These are phyloP conservation scores for Gephyroberyx darwinii DNA, from an alignment of 2,797 vertebrate genomes.

Conservation along the genomic window DNA sequence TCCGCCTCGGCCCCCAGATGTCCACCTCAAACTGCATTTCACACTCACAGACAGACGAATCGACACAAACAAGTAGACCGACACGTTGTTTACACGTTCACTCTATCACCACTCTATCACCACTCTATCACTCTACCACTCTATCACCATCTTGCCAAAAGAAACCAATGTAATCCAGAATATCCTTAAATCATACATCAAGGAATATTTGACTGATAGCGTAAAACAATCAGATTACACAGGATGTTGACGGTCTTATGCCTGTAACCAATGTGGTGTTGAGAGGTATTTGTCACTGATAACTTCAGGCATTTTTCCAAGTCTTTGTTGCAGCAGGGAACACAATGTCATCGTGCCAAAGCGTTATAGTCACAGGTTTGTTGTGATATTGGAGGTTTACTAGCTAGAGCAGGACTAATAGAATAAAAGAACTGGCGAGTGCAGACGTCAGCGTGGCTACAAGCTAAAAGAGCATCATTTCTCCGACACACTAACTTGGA, in stretches of 20 bases:
- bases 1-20: too few relatives aligned
- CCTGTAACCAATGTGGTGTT: conserved; percentile 18
- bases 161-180: conserved; percentile 3
- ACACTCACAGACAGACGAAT: too few relatives aligned
- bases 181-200: conserved; percentile 3
- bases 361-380: not conserved
- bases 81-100: too few relatives aligned
- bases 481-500: not conserved
- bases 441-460: not conserved
- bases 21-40: too few relatives aligned
- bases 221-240: conserved; percentile 21
- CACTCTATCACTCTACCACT: too few relatives aligned
- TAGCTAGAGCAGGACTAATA: not conserved
- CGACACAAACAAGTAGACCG: too few relatives aligned
- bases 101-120: too few relatives aligned
- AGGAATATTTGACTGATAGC: conserved; percentile 5
- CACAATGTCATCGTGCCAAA: not conserved
- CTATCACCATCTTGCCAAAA: too few relatives aligned
- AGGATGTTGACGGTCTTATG: conserved; percentile 11
- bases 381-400: not conserved
- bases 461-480: not conserved
- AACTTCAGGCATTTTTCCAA: not conserved
- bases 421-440: not conserved
- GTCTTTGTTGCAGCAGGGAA: conserved; percentile 14
- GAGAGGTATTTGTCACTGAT: not conserved